phyloP scores from a whole-genome alignment of 2,113 vertebrate species.

The Peromyscus leucopus region DNA sequence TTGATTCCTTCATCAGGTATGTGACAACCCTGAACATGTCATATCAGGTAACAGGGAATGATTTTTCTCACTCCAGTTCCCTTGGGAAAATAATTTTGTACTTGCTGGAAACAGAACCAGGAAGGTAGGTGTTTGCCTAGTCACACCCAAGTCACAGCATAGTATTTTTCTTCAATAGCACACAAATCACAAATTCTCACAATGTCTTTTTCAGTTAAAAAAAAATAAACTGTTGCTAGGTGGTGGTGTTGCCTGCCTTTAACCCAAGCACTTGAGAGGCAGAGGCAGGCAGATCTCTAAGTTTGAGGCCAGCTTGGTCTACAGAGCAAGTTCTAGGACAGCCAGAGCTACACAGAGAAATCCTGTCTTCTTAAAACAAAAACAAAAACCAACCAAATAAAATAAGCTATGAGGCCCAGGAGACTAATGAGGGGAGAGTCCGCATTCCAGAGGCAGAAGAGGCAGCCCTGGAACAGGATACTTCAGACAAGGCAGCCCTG shows the following conservation, averaged over 20 bases:
- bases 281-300: too few relatives aligned
- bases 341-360: too few relatives aligned
- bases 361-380: too few relatives aligned
- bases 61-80: not conserved
- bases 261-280: too few relatives aligned
- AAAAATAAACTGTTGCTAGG: not conserved
- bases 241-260: too few relatives aligned
- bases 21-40: not conserved
- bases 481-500: not conserved
- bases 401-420: not conserved
- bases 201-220: not conserved
- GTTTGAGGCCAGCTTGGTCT: too few relatives aligned
- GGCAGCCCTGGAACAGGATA: not conserved
- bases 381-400: not conserved
- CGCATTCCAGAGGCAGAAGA: not conserved
- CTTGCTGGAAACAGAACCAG: not conserved
- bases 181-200: not conserved
- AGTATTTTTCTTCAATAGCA: not conserved
- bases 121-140: not conserved
- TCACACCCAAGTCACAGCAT: not conserved
- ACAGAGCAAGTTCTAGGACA: too few relatives aligned
- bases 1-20: not conserved
- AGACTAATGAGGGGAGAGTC: not conserved
- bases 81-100: not conserved
- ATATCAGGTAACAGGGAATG: not conserved